Evolutionary conservation across 2,797 vertebrate species (phyloP).

Genomic region (Harpagifer antarcticus): DNA sequence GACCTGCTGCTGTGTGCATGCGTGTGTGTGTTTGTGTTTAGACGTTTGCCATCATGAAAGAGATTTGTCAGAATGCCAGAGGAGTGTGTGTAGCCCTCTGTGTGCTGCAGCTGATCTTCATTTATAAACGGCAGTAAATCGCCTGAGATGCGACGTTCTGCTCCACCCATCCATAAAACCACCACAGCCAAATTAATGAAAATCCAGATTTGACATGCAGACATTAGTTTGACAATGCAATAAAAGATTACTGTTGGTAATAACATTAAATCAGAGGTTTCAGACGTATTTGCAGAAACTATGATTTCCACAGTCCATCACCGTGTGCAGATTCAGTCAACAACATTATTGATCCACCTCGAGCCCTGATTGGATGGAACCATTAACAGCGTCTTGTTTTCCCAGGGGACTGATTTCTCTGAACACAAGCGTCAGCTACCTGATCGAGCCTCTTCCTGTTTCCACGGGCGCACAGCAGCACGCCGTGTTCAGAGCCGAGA

Average conservation of each 20-base stretch:
- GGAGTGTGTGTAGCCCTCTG: background rate
- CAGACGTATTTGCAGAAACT: background rate
- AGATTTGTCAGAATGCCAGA: conserved; percentile 34
- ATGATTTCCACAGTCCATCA: background rate
- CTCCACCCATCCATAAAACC: conserved; percentile 25
- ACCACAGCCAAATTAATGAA: conserved; percentile 2
- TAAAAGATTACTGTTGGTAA: background rate
- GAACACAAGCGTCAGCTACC: conserved; percentile 90
- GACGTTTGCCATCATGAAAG: conserved; percentile 28
- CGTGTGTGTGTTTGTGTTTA: conserved; percentile 42
- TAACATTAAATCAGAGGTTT: background rate
- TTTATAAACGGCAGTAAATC: conserved; percentile 51
- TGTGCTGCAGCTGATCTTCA: conserved; percentile 40
- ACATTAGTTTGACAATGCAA: background rate
- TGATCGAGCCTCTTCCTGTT: conserved; percentile 90
- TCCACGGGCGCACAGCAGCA: conserved; percentile 80
- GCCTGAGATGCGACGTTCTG: conserved; percentile 10
- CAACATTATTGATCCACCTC: background rate
- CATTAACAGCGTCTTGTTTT: conserved; percentile 67
- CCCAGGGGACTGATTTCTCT: conserved; percentile 91
- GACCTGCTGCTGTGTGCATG: conserved; percentile 37
- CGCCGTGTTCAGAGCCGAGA: conserved; percentile 89
- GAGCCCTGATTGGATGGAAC: conserved; percentile 30
- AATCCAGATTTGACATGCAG: background rate
- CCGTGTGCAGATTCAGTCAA: conserved; percentile 1